These are phyloP conservation scores for Chrysolophus pictus DNA, from an alignment of 2,797 vertebrate species.

Conservation along the genomic window DNA sequence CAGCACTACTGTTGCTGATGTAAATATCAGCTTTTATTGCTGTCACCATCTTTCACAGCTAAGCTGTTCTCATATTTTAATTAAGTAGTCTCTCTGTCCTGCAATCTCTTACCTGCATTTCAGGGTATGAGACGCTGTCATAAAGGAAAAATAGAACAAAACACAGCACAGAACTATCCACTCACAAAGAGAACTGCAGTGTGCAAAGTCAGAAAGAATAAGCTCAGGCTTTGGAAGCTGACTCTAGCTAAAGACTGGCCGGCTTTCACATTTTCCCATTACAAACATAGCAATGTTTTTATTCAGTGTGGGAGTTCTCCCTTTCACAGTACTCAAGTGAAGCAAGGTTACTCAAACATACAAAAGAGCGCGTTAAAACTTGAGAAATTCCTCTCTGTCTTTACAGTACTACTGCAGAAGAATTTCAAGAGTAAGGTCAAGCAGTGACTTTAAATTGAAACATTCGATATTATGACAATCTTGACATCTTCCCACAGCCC, in stretches of 20 bases:
- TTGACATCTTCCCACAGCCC: not conserved
- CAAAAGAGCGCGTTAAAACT: not conserved
- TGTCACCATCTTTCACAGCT: not conserved
- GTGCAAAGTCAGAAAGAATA: not conserved
- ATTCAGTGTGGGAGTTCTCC: not conserved
- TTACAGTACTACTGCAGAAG: rapidly evolving
- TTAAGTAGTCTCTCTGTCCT: not conserved
- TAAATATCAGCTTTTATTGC: slow-evolving; percentile 25
- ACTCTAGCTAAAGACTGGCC: not conserved
- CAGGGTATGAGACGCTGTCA: not conserved
- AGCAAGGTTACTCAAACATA: not conserved
- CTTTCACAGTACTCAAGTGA: not conserved
- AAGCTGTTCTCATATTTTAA: slow-evolving; percentile 13
- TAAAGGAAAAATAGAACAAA: not conserved
- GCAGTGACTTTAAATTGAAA: not conserved
- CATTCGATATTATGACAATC: not conserved
- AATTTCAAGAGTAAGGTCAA: not conserved
- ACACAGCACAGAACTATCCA: not conserved
- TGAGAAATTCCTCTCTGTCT: not conserved
- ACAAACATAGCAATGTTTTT: not conserved
- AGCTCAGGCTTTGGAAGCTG: not conserved
- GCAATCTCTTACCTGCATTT: not conserved
- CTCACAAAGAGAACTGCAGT: not conserved
- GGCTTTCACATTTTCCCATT: not conserved
- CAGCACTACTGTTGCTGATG: slow-evolving; percentile 1